Evolutionary conservation across 2,888 invertebrate genomes (phyloP), one percentile per base, ranked within the genome.

Genomic region (Eristalis tenax): DNA sequence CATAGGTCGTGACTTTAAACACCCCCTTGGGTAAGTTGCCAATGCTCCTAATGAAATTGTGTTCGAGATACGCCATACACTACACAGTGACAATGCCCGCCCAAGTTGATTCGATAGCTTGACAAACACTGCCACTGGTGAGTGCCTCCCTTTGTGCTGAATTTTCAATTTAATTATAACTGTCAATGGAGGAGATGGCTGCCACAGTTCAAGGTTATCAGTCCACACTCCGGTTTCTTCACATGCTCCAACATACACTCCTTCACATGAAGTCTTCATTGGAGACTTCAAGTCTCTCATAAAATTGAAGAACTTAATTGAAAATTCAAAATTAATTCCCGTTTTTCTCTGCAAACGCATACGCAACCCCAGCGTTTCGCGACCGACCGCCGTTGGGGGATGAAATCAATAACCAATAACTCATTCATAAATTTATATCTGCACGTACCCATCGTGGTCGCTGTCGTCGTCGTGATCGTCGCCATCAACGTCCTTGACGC

Each of bases 1-100:
- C 77, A 64, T 69, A 81, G 85, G 82, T 82, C 85, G 77, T 82
- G 85, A 85, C 73, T 82, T 66, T 18, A 63, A 81, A 64, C 68
- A 81, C 71, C 68, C 85, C 80, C 76, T 66, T 76, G 80, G 76
- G 80, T 76, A 32, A 22, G 57, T 65, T 80, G 75, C 71, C 81
- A 76, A 81, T 61, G 32, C 69, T 43, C 66, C 40, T 76, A 81
- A 77, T 81, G 77, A 81, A 77, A 73, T 81, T 81, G 28, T 74
- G 50, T 65, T 69, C 40, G 50, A 56, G 23, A 63, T 61, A 68
- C 28, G 50, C 18, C 18, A 15, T 11, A 61, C 22, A 61, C 15
- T 26, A 15, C 15, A 61, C 22, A 23, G 28, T 28, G 15, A 59
- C 43, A 70, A 26, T 28, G 59, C 40, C 43, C 43, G 57, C 43